phyloP scores from a whole-genome alignment of 2,113 vertebrate genomes.

The Malurus alboscapulatus region DNA sequence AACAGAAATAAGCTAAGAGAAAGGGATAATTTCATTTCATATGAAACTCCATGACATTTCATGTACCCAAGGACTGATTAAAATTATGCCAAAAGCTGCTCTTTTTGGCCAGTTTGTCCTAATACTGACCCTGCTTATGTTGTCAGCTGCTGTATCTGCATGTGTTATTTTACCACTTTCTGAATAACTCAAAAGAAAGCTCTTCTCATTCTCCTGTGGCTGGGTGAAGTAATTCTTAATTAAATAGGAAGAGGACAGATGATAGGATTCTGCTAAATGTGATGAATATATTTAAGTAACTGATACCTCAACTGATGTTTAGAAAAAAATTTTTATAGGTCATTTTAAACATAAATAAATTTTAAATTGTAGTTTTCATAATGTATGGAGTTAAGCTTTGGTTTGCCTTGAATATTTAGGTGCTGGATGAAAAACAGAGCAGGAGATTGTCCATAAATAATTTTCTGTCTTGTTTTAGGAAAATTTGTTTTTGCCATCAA shows the following conservation, averaged over 20 bases:
- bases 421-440: constrained; percentile 39
- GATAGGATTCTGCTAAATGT: constrained; percentile 65
- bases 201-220: constrained; percentile 63
- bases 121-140: constrained; percentile 48
- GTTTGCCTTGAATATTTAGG: constrained; percentile 63
- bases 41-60: constrained; percentile 73
- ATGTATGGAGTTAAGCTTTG: constrained; percentile 57
- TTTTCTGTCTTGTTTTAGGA: constrained; percentile 25
- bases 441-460: constrained; percentile 1
- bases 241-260: constrained; percentile 67
- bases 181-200: constrained; percentile 67
- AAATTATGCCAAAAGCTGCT: constrained; percentile 58
- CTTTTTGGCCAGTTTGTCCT: constrained; percentile 50
- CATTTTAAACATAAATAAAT: constrained; percentile 66
- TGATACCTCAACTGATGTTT: constrained; percentile 58
- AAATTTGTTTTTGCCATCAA: neutral
- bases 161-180: constrained; percentile 35
- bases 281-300: constrained; percentile 69
- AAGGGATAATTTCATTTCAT: constrained; percentile 74
- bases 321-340: constrained; percentile 45
- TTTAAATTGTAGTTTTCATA: constrained; percentile 67
- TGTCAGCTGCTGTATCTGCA: constrained; percentile 31
- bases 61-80: constrained; percentile 69
- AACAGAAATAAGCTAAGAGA: constrained; percentile 74
- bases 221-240: constrained; percentile 67